These are phyloP conservation scores for Miniopterus natalensis DNA, from an alignment of 2,113 vertebrate species.

Conservation along the genomic window DNA sequence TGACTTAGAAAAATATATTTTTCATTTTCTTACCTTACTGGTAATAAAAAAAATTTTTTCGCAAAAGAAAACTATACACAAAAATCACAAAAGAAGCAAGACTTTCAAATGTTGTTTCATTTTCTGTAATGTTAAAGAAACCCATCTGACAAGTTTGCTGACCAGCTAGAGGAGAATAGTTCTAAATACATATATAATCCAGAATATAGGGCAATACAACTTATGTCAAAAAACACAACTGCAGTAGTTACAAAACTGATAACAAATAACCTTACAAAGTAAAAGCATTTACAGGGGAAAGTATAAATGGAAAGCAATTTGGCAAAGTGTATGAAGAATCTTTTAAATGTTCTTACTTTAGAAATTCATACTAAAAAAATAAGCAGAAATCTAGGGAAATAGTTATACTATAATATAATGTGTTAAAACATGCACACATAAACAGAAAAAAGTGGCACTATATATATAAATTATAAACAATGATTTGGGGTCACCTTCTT, in stretches of 20 bases:
- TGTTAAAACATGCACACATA: background rate
- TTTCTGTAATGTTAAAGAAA: background rate
- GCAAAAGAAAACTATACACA: background rate
- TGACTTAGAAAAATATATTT: background rate
- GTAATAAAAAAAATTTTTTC: background rate
- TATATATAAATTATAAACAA: background rate
- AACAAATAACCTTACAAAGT: background rate
- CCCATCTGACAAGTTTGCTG: background rate
- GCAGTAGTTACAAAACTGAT: background rate
- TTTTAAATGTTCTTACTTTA: background rate
- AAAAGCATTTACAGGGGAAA: background rate
- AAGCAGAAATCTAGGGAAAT: background rate
- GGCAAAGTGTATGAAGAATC: background rate
- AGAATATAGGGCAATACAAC: background rate
- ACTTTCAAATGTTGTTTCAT: background rate
- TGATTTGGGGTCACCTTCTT: background rate
- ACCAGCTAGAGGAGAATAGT: background rate
- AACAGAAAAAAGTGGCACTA: background rate
- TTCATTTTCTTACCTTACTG: background rate
- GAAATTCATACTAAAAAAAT: background rate
- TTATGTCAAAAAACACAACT: background rate
- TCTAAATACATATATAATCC: background rate
- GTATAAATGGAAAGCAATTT: background rate
- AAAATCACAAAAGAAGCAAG: conserved; percentile 18
- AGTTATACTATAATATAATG: background rate